A percentile compares a stretch with the other conserved stretches of the same genome.
Conservation (phyloP, 2,113 vertebrate genomes). For the Chloebia gouldiae region DNA sequence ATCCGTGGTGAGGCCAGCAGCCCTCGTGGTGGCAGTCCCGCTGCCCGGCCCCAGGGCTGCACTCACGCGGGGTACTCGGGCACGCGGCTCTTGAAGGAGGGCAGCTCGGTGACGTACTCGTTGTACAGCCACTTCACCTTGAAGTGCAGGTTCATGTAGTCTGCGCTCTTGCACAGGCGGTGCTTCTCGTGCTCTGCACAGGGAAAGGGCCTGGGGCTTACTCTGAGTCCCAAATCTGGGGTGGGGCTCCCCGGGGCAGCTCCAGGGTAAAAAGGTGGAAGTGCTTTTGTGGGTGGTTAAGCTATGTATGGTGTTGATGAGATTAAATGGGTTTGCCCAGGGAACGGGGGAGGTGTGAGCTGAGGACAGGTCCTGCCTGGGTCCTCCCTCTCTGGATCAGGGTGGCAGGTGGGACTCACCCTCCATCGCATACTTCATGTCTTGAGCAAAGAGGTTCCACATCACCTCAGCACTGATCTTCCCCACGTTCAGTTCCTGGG, state of each 20-base stretch:
- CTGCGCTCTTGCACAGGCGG: constrained; percentile 94
- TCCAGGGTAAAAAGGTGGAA: background rate
- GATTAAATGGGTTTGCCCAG: background rate
- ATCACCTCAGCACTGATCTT: constrained; percentile 99
- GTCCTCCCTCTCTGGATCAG: fast-evolving
- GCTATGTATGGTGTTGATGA: background rate
- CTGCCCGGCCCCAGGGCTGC: background rate
- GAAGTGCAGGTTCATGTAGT: constrained; percentile 99
- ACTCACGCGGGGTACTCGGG: constrained; percentile 98
- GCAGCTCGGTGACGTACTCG: constrained; percentile 95
- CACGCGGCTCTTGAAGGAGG: constrained; percentile 92
- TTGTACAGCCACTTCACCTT: constrained; percentile 99
- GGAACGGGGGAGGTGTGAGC: background rate
- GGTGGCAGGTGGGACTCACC: constrained; percentile 74
- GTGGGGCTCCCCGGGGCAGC: background rate
- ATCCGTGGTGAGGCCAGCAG: background rate
- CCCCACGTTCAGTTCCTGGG: constrained; percentile 94
- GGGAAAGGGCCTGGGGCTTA: background rate
- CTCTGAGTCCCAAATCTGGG: background rate
- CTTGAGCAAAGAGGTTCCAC: constrained; percentile 99
- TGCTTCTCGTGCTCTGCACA: constrained; percentile 92
- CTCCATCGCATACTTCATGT: constrained; percentile 99
- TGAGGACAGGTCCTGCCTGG: background rate
- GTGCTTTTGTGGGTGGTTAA: background rate
- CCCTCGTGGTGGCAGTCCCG: background rate